These are phyloP conservation scores for Campoletis sonorensis DNA, from an alignment of 1,140 invertebrate species.

Conservation along the genomic window DNA sequence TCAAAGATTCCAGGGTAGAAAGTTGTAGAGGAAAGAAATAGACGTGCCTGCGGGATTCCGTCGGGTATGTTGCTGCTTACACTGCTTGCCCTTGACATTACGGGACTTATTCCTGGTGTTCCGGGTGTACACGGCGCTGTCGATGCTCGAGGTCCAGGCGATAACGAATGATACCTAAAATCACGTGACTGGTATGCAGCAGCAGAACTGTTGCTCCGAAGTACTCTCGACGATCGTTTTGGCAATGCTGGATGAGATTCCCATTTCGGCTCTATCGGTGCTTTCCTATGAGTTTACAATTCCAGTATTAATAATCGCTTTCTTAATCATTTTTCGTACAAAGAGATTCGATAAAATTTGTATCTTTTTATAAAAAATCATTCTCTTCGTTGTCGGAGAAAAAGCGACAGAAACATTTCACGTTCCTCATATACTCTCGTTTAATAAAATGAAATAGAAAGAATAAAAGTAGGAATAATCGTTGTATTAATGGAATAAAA, in stretches of 20 bases:
- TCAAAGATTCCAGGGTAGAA: not conserved
- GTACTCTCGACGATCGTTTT: slow-evolving; percentile 67
- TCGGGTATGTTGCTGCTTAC: slow-evolving; percentile 70
- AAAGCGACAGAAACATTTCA: no score
- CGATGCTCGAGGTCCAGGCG: slow-evolving; percentile 68
- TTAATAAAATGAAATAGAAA: no score
- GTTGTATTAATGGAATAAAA: slow-evolving; percentile 12
- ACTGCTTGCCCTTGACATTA: slow-evolving; percentile 69
- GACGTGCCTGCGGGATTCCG: slow-evolving; percentile 70
- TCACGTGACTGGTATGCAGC: slow-evolving; percentile 70
- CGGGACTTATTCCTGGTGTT: slow-evolving; percentile 72
- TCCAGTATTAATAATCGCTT: no score
- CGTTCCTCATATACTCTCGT: no score
- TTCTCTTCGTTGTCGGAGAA: no score
- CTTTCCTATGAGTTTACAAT: slow-evolving; percentile 63
- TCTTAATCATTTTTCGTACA: not conserved
- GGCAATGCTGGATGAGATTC: slow-evolving; percentile 72
- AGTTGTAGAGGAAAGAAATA: slow-evolving; percentile 47
- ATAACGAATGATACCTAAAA: slow-evolving; percentile 70
- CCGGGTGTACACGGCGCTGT: slow-evolving; percentile 71
- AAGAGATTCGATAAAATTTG: no score
- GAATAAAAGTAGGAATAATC: no score
- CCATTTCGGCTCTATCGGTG: slow-evolving; percentile 72
- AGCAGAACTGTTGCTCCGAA: slow-evolving; percentile 72
- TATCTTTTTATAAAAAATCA: not conserved